A percentile compares a stretch with the other conserved stretches of the same genome.
Evolutionary conservation across 2,888 invertebrate species (phyloP).

Genomic region (Scaptomyza tumidula): DNA sequence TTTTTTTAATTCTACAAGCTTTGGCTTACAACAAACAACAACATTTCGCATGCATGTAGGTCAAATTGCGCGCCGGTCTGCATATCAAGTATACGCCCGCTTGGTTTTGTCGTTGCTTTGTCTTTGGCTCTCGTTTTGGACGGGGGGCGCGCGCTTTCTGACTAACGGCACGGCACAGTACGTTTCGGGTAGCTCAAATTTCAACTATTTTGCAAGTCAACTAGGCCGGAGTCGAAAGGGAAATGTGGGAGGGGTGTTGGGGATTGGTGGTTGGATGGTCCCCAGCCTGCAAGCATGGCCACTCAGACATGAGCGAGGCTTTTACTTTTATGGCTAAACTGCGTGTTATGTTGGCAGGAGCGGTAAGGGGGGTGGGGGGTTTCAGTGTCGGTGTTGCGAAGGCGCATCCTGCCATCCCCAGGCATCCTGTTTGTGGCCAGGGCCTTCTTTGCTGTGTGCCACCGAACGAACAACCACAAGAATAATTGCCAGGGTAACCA

Average conservation of each 20-base stretch:
- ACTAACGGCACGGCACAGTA: too few relatives aligned
- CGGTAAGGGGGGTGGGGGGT: background rate
- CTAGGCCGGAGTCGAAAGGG: constrained; percentile 27
- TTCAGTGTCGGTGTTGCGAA: background rate
- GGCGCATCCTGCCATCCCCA: constrained; percentile 16
- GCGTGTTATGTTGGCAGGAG: constrained; percentile 29
- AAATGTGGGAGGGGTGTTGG: too few relatives aligned
- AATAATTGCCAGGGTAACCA: constrained; percentile 62
- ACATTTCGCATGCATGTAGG: constrained; percentile 64
- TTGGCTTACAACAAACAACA: constrained; percentile 7
- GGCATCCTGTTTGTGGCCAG: constrained; percentile 27
- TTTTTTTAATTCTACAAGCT: background rate
- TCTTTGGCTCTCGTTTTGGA: constrained; percentile 20
- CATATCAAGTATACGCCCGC: constrained; percentile 70
- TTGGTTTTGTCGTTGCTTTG: constrained; percentile 56
- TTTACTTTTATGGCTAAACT: constrained; percentile 55
- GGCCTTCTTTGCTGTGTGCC: constrained; percentile 24
- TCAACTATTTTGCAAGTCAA: constrained; percentile 77
- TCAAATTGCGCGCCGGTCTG: constrained; percentile 67
- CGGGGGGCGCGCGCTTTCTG: too few relatives aligned
- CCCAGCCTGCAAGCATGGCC: constrained; percentile 10
- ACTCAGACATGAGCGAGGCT: constrained; percentile 43
- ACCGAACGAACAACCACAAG: constrained; percentile 28
- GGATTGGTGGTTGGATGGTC: constrained; percentile 1
- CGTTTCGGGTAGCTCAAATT: constrained; percentile 45